phyloP scores from a whole-genome alignment of 2,797 vertebrate genomes.

The Sebastes miniatus region DNA sequence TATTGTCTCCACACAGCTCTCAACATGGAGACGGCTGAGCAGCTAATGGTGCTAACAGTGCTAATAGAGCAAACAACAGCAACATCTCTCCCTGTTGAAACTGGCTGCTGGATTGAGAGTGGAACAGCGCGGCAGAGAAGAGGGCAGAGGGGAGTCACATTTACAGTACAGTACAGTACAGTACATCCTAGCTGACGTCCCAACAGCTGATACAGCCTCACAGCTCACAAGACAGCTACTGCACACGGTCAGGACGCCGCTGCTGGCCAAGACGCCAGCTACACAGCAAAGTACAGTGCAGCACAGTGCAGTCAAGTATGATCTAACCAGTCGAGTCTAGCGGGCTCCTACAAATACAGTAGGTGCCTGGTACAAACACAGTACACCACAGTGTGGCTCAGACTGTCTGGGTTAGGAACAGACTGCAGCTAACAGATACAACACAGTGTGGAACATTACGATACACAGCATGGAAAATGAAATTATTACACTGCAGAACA shows the following conservation, averaged over 20 bases:
- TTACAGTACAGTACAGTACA: slow-evolving; percentile 27
- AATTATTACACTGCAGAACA: background rate
- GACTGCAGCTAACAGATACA: slow-evolving; percentile 13
- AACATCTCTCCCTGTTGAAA: slow-evolving; percentile 4
- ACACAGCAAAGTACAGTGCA: slow-evolving; percentile 6
- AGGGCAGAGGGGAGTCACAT: slow-evolving; percentile 7
- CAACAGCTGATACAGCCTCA: slow-evolving; percentile 45
- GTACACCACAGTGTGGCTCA: slow-evolving; percentile 19
- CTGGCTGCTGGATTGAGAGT: slow-evolving; percentile 11
- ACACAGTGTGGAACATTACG: background rate
- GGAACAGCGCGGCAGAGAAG: background rate
- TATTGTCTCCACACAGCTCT: background rate
- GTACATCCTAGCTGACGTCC: slow-evolving; percentile 26
- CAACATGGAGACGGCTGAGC: too few relatives aligned
- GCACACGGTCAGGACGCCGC: slow-evolving; percentile 16
- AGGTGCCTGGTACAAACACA: slow-evolving; percentile 37
- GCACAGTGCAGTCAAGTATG: slow-evolving; percentile 15
- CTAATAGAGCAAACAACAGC: background rate
- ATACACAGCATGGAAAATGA: slow-evolving; percentile 2
- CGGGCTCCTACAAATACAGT: slow-evolving; percentile 31
- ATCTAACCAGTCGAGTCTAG: slow-evolving; percentile 18
- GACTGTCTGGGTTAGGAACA: slow-evolving; percentile 27
- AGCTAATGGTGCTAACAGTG: too few relatives aligned
- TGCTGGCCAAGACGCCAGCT: slow-evolving; percentile 25
- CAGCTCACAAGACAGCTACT: slow-evolving; percentile 26